Conservation (phyloP, 1,140 invertebrate genomes). For the Pissodes strobi region DNA sequence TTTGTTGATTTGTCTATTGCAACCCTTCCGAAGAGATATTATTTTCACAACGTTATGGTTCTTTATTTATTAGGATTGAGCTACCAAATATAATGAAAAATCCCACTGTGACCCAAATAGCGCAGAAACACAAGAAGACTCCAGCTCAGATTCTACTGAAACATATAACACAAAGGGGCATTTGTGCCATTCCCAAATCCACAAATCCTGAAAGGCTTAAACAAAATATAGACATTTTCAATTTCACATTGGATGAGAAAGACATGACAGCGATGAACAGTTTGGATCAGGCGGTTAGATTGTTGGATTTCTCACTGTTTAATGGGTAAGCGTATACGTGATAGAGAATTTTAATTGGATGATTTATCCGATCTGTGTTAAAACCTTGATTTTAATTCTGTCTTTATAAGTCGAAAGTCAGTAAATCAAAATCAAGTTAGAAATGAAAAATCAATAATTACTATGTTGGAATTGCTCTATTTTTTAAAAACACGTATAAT, state of each 20-base stretch:
- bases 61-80: conserved; percentile 59
- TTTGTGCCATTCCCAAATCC: conserved; percentile 85
- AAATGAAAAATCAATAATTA: too few relatives aligned
- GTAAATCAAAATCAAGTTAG: too few relatives aligned
- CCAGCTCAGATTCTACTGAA: conserved; percentile 79
- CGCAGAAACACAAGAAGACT: conserved; percentile 69
- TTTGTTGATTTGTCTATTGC: too few relatives aligned
- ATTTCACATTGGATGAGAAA: conserved; percentile 62
- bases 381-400: too few relatives aligned
- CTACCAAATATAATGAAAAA: conserved; percentile 73
- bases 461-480: background rate
- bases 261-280: conserved; percentile 62
- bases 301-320: conserved; percentile 70
- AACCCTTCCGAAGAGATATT: too few relatives aligned
- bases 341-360: conserved; percentile 5
- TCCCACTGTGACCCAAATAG: conserved; percentile 69
- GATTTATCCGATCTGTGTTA: conserved; percentile 4
- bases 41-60: too few relatives aligned
- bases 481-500: too few relatives aligned
- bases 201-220: conserved; percentile 71
- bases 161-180: conserved; percentile 72
- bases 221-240: conserved; percentile 67
- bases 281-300: conserved; percentile 67
- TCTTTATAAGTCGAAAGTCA: too few relatives aligned
- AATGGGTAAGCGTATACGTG: conserved; percentile 47